Evolutionary conservation across 2,888 invertebrate genomes (phyloP), one percentile per base, ranked within the genome.

Genomic region (Diarsia dahlii): DNA sequence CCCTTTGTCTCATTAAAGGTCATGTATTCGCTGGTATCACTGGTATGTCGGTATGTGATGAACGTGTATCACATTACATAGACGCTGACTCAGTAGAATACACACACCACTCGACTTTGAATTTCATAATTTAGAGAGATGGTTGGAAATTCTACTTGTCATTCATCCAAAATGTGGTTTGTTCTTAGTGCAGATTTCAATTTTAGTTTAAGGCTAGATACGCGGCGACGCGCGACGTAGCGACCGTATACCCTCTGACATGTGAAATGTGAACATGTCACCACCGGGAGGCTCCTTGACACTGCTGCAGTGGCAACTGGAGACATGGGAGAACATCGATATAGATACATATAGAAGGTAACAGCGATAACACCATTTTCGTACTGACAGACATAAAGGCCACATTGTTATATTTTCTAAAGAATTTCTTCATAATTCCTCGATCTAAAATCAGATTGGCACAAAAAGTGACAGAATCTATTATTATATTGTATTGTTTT

Each of bases 1-100:
- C 72, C 80, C 81, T 85, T 87, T 85, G 79, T 71, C 65, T 77
- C 81, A 67, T 67, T 75, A 79, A 85, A 87, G 77, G 70, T 74
- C 74, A 78, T 76, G 78, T 76, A 85, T 71, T 76, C 63, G 62
- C 52, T 74, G 69, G 78, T 73, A 68, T 84, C 66, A 54, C 72
- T 39, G 81, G 80, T n/a, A 80, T 73, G 80, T 52, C 45, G 28
- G 54, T 65, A 82, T 70, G 73, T 54, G 45, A 71, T 39, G 58
- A 69, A 63, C 20, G 56, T 70, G 39, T 68, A 64, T 81, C 76
- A 58, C 58, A 45, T 71, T 48, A 62, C 62, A 34, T 54, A 60
- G 45, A 63, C 39, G 39, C 18, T 66, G 18, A 28, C 46, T 34
- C 54, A 4, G 12, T 34, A 20, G 12, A 71, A n/a, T 45, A 66